Percentiles rank a stretch among this genome's conserved stretches.
These are phyloP conservation scores for Meda fulgida DNA, from an alignment of 2,797 vertebrate genomes.

Conservation along the genomic window DNA sequence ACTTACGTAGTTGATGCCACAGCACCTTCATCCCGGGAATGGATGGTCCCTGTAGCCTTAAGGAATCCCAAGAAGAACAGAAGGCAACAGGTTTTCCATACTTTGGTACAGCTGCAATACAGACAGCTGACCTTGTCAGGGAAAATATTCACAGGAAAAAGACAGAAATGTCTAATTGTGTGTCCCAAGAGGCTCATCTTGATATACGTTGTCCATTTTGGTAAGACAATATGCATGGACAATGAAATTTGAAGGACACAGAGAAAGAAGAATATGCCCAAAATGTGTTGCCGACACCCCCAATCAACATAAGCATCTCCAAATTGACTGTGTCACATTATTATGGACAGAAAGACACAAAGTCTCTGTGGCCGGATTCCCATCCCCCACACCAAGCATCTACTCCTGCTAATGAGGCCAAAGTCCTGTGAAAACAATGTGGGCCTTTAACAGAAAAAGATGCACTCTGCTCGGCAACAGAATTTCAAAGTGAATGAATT, in stretches of 20 bases:
- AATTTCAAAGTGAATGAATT: slow-evolving; percentile 89
- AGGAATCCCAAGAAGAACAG: slow-evolving; percentile 5
- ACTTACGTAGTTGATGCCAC: slow-evolving; percentile 85
- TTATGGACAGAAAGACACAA: slow-evolving; percentile 75
- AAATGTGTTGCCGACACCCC: slow-evolving; percentile 12
- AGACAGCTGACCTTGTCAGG: neutral
- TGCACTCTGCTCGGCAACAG: slow-evolving; percentile 83
- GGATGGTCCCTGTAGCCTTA: slow-evolving; percentile 4
- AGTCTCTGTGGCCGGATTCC: slow-evolving; percentile 74
- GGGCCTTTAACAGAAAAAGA: slow-evolving; percentile 84
- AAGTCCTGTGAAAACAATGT: slow-evolving; percentile 85
- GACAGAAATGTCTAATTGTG: neutral
- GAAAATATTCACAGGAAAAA: neutral
- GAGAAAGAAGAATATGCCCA: neutral
- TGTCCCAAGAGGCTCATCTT: neutral
- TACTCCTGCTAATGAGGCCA: slow-evolving; percentile 83
- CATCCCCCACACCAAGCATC: slow-evolving; percentile 71
- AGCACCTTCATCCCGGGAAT: slow-evolving; percentile 74
- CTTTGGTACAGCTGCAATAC: neutral
- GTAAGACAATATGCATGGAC: neutral
- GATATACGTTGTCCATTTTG: neutral
- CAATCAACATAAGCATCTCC: slow-evolving; percentile 19
- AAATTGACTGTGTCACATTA: slow-evolving; percentile 71
- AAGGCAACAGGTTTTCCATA: slow-evolving; percentile 30
- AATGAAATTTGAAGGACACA: neutral